Evolutionary conservation across 2,797 vertebrate species (phyloP), one percentile per base, ranked within the genome.

Genomic region (Gambusia yucatana): DNA sequence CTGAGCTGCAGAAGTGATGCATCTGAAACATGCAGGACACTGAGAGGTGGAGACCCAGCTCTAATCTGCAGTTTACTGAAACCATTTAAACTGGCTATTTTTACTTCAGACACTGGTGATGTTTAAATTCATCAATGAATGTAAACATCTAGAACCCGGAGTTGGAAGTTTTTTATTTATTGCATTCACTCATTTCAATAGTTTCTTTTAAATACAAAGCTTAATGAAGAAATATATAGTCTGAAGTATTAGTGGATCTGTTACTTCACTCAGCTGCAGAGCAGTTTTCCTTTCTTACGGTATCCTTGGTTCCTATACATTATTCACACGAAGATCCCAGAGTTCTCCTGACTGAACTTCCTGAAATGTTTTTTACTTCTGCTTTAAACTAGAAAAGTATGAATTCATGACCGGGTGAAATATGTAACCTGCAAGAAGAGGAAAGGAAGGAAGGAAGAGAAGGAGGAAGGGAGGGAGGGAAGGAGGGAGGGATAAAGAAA

Each of bases 401-500:
- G 6, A 22, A 52, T 22, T 50, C 20, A 52, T 22, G 20, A 43
- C 43, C 1, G 9, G 41, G 1, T 43, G 43, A 10, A 43, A 43
- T 43, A 43, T 10, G 43, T 43, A 43, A 10, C 9, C 43, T 43
- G 9, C 9, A 43, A 43, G 2, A 43, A 43, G 43, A 10, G 25
- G 25, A 3, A 57, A 28, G 11, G 48, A 22, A 50, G 48, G 6
- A 25, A 52, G 7, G 50, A 25, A 52, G 7, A 0, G 8, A 50
- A 2, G 20, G 8, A 50, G 6, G 2, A 7, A 50, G 0, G 0
- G 20, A 6, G 2, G 17, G 22, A 50, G 0, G 2, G 4, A 50
- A 55, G n/a, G 11, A 6, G 4, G 0, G 25, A 13, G 28, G 3
- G n/a, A 47, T 8, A 43, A 43, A 43, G 8, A 9, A 43, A 17